Evolutionary conservation across 2,888 invertebrate genomes (phyloP).

Genomic region (Exocentrus adspersus): DNA sequence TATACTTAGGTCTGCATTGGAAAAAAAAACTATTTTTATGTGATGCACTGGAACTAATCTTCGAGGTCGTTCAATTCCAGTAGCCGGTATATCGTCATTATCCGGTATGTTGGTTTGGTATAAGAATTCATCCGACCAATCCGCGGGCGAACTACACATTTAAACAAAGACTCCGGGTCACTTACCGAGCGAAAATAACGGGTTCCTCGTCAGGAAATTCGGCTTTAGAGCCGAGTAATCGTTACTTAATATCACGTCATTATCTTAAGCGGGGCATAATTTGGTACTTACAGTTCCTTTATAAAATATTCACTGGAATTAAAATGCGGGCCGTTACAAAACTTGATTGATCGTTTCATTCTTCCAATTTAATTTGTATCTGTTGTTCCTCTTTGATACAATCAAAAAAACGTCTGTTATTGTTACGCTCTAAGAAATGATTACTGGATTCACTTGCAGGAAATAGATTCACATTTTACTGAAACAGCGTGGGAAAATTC

Average conservation of each 20-base stretch:
- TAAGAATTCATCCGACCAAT: conserved; percentile 10
- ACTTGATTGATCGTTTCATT: conserved; percentile 14
- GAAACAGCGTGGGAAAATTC: too few relatives aligned
- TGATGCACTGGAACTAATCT: background rate
- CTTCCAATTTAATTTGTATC: conserved; percentile 6
- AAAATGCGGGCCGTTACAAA: background rate
- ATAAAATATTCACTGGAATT: too few relatives aligned
- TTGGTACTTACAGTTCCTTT: too few relatives aligned
- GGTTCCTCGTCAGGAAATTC: background rate
- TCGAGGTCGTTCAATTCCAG: conserved; percentile 12
- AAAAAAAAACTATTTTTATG: background rate
- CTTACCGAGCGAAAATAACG: conserved; percentile 20
- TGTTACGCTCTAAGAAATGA: too few relatives aligned
- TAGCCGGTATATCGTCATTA: conserved; percentile 18
- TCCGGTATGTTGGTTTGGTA: conserved; percentile 12
- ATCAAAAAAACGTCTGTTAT: conserved; percentile 2
- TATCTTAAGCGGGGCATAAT: too few relatives aligned
- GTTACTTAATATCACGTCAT: too few relatives aligned
- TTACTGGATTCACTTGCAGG: too few relatives aligned
- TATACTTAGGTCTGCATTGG: background rate
- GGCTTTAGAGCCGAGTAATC: background rate
- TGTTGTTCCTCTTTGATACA: background rate
- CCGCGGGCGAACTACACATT: background rate
- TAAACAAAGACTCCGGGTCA: conserved; percentile 1
- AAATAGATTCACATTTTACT: too few relatives aligned